Evolutionary conservation across 2,888 invertebrate genomes (phyloP), one percentile per base, ranked within the genome.

Genomic region (Pristionchus japonicus): DNA sequence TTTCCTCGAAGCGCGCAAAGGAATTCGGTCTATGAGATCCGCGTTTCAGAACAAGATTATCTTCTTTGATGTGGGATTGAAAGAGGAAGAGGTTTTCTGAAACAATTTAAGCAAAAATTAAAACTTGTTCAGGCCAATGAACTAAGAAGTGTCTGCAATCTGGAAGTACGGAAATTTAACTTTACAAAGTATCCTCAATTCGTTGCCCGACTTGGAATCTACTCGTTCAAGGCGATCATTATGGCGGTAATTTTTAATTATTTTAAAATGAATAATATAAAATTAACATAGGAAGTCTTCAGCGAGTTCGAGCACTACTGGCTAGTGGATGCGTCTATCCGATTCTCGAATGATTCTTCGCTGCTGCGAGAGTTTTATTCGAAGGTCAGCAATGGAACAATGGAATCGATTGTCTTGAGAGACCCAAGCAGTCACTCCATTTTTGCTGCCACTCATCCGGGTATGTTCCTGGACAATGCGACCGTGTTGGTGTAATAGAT

Each of bases 211-310:
- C n/a, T n/a, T n/a, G n/a, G n/a, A n/a, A n/a, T n/a, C n/a, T n/a
- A n/a, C n/a, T n/a, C n/a, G n/a, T 88, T 88, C 88, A 88, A 88
- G 47, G 61, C 80, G 3, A 82, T 88, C 34, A 70, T 88, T 23
- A 88, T 88, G 61, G 88, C 88, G 0, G 88, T 87, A 37, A 3
- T 49, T n/a, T 27, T 57, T 61, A 27, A 4, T 31, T 64, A 64
- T 64, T 27, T 13, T 4, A 27, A 64, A 6, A 64, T 27, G 4
- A 3, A 27, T 64, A 15, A 15, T 57, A 57, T 64, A 11, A 13
- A 40, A 34, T 40, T 43, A n/a, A n/a, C n/a, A n/a, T 52, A 86
- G 86, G 86, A 86, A 67, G 47, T 86, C 1, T 86, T 86, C 37
- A 6, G 23, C 27, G 64, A 64, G 47, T 70, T 43, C 17, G 27